Evolutionary conservation across 2,797 vertebrate species (phyloP), one percentile per base, ranked within the genome.

Genomic region (Orestias chungarensis): DNA sequence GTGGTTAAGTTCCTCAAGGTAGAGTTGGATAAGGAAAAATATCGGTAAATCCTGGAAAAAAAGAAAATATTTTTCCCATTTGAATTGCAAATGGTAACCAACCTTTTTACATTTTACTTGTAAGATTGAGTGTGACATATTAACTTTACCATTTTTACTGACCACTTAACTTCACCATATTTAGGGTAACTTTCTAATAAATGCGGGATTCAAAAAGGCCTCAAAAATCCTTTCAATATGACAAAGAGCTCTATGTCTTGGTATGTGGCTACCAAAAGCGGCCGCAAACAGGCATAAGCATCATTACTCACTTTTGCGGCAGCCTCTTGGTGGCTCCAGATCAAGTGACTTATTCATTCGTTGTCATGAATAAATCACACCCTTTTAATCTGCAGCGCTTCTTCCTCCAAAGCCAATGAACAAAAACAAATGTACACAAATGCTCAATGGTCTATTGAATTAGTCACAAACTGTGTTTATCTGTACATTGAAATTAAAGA

Each of bases 311-410:
- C 33, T 23, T 61, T 61, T n/a, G 18, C 33, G 12, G 10, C 33
- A 61, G 10, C 57, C 33, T 61, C 57, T 61, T 67, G 88, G 75
- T 75, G 73, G 49, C 80, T 86, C 73, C 70, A 87, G 75, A 87
- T 81, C 54, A 23, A 87, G 75, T 87, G 84, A 91, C 82, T 86
- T 82, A 87, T 82, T 88, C 80, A 80, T 86, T 89, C 72, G 14
- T 78, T 42, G 47, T 87, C 85, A 90, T 92, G 84, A 92, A 92
- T 91, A 88, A 90, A 91, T 92, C 88, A 87, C 87, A 86, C 79
- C 73, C 71, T 69, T 84, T 71, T 83, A 81, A 65, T 71, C 71
- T 87, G 50, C 77, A 78, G 73, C 66, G 78, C 78, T 78, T 80
- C 52, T 70, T 84, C 78, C 76, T 78, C 55, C 42, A 71, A 71